A percentile compares a stretch with the other conserved stretches of the same genome.
phyloP scores from a whole-genome alignment of 2,113 vertebrate species.

The Edolisoma coerulescens region DNA sequence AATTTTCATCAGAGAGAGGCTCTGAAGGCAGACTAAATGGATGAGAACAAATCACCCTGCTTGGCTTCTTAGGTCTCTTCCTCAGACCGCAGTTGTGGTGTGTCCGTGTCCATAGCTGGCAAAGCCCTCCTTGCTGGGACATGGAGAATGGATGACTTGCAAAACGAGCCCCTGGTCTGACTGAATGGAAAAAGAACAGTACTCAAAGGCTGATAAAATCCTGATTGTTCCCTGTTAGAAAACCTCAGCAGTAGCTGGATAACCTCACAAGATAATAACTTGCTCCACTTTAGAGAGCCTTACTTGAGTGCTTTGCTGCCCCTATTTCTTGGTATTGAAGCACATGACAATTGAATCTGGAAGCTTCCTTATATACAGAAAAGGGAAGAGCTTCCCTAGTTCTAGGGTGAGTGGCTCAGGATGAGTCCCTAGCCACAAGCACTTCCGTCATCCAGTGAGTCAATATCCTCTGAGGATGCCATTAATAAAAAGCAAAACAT shows the following conservation, averaged over 20 bases:
- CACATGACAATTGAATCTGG: not conserved
- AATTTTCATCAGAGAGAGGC: not conserved
- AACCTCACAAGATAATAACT: not conserved
- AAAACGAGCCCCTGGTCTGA: not conserved
- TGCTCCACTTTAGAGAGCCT: not conserved
- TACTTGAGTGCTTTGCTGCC: not conserved
- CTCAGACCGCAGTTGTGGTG: not conserved
- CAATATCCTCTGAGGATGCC: conserved; percentile 59
- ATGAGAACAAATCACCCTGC: not conserved
- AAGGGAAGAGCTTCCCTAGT: conserved; percentile 30
- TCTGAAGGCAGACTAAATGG: not conserved
- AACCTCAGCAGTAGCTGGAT: not conserved
- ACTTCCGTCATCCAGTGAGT: conserved; percentile 72
- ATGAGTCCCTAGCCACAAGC: conserved; percentile 67
- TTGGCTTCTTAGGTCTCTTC: not conserved
- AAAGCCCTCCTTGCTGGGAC: not conserved
- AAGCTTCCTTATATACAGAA: not conserved
- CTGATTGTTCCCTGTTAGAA: not conserved
- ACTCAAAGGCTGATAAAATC: not conserved
- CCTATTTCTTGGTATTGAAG: not conserved
- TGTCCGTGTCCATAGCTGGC: not conserved
- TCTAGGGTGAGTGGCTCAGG: conserved; percentile 34
- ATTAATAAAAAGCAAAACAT: conserved; percentile 54
- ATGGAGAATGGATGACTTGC: not conserved
- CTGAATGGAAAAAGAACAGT: not conserved